Conservation (phyloP, 2,797 vertebrate species). For the Rhodeus uyekii region DNA sequence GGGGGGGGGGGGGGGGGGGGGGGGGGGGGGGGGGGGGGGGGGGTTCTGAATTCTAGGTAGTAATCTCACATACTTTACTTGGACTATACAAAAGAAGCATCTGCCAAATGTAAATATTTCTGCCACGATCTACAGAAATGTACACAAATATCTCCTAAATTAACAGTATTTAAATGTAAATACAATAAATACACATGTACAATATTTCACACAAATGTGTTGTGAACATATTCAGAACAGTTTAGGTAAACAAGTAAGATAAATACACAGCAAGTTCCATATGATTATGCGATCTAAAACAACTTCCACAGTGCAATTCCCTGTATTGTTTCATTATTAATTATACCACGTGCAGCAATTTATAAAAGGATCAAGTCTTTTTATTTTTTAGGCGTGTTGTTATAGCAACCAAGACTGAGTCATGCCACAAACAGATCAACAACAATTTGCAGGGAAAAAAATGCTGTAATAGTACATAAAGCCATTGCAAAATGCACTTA, state of each 20-base stretch:
- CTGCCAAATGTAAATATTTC: neutral
- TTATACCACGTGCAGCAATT: slow-evolving; percentile 18
- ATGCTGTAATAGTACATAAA: slow-evolving; percentile 19
- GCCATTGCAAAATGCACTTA: neutral
- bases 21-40: no score
- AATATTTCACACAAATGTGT: neutral
- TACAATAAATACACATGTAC: neutral
- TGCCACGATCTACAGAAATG: neutral
- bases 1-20: no score
- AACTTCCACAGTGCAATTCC: neutral
- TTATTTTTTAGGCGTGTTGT: slow-evolving; percentile 50
- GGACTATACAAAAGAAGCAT: neutral
- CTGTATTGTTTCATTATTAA: slow-evolving; percentile 16
- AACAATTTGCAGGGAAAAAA: slow-evolving; percentile 32
- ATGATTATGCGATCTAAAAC: neutral
- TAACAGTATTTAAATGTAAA: neutral
- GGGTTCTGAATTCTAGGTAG: neutral
- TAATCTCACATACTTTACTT: neutral
- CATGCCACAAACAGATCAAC: slow-evolving; percentile 46
- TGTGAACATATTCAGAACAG: neutral
- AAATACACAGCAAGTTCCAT: neutral
- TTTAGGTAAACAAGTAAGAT: neutral
- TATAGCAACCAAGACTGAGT: slow-evolving; percentile 49
- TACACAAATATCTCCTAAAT: neutral
- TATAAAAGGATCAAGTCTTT: slow-evolving; percentile 63